phyloP scores from a whole-genome alignment of 2,888 invertebrate genomes.

The Cosmia trapezina region DNA sequence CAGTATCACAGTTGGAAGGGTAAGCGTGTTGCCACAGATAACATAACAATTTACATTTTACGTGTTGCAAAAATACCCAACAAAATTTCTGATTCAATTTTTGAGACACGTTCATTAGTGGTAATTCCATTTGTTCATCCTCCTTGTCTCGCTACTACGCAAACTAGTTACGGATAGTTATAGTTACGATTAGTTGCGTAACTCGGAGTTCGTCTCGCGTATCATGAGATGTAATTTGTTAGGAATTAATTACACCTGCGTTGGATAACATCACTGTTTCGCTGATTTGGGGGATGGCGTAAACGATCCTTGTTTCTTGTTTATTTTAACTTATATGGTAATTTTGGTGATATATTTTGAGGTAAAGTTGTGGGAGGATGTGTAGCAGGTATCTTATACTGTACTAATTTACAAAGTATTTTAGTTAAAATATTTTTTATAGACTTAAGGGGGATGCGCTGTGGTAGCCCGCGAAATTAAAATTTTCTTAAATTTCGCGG shows the following conservation, averaged over 20 bases:
- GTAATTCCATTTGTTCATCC: slow-evolving; percentile 15
- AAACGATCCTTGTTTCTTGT: slow-evolving; percentile 45
- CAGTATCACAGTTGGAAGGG: no score
- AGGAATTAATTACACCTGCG: slow-evolving; percentile 84
- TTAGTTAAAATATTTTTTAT: no score
- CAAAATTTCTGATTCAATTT: no score
- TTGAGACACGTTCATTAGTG: not conserved
- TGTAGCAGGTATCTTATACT: no score
- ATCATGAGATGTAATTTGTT: slow-evolving; percentile 83
- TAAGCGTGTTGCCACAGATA: no score
- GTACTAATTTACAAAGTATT: no score
- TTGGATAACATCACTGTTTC: slow-evolving; percentile 71
- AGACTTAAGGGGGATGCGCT: no score
- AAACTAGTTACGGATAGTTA: slow-evolving; percentile 66
- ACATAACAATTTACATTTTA: no score
- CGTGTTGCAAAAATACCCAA: no score
- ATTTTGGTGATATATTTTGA: slow-evolving; percentile 26
- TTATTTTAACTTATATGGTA: slow-evolving; percentile 41
- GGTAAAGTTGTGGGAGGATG: not conserved
- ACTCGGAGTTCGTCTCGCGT: slow-evolving; percentile 71
- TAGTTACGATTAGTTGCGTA: slow-evolving; percentile 60
- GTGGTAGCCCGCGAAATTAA: no score
- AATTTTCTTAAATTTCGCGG: no score
- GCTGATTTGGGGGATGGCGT: slow-evolving; percentile 50
- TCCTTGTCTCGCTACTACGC: slow-evolving; percentile 31